Evolutionary conservation across 2,113 vertebrate species (phyloP), one percentile per base, ranked within the genome.

Genomic region (Seriola aureovittata): DNA sequence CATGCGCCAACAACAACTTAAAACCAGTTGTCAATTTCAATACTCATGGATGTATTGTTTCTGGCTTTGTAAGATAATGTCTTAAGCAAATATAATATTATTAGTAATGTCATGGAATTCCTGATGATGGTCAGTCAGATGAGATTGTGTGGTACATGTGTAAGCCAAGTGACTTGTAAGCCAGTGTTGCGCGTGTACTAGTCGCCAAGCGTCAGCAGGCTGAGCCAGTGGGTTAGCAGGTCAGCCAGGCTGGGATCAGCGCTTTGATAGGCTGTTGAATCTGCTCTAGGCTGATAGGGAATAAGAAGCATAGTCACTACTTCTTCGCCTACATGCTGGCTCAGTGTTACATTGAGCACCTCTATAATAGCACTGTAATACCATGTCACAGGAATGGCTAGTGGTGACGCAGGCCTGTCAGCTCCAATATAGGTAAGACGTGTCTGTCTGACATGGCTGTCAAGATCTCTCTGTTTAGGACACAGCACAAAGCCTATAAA

Each of bases 201-300:
- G 64, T 36, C 17, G 16, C 52, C 83, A 66, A 50, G 52, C 68
- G 1, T 81, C 83, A 90, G 73, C 63, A 71, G 78, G 79, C 67
- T 71, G 38, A 83, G 80, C 78, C 82, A 90, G 81, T 90, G 67
- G 90, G 85, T 91, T 85, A 94, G 78, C 90, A 85, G 92, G 86
- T 92, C 91, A 91, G 88, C 63, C 74, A 85, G 84, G 71, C 67
- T 40, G 25, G 74, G 70, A 81, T 86, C 67, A 90, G 77, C 82
- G 74, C 57, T 81, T 68, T 59, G 77, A 88, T 71, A 63, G 76
- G 54, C 86, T 92, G 78, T 40, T 83, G 44, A 55, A 71, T 84
- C 70, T 52, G 60, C 75, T 85, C 65, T 62, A 21, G 78, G 73
- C 44, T 69, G 67, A 67, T 36, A 40, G 73, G 64, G 81, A 87